These are phyloP conservation scores for Ptychadena robeensis DNA, from an alignment of 2,797 vertebrate genomes.

Conservation along the genomic window DNA sequence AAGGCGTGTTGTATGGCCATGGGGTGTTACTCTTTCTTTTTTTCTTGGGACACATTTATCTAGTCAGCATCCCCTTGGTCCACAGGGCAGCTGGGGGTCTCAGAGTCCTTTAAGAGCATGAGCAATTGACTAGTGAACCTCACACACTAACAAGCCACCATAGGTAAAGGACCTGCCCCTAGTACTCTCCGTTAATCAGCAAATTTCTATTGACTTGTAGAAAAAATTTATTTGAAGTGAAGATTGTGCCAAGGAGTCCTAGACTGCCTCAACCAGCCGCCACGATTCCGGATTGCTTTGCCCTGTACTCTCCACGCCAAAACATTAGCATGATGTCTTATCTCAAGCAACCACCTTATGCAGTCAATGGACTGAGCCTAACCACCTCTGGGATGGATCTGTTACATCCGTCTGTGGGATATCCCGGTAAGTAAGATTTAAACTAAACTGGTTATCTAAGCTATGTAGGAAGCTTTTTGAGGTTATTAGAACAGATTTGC, in stretches of 20 bases:
- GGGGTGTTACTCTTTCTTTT: slow-evolving; percentile 72
- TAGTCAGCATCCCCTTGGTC: slow-evolving; percentile 74
- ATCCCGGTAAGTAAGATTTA: slow-evolving; percentile 85
- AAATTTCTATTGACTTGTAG: slow-evolving; percentile 60
- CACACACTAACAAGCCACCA: slow-evolving; percentile 66
- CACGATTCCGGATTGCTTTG: slow-evolving; percentile 44
- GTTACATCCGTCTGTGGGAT: slow-evolving; percentile 94
- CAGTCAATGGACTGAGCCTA: slow-evolving; percentile 97
- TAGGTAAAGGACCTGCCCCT: slow-evolving; percentile 63
- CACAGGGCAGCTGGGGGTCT: slow-evolving; percentile 76
- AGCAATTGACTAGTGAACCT: slow-evolving; percentile 65
- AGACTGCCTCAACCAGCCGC: neutral
- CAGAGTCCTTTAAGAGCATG: slow-evolving; percentile 74
- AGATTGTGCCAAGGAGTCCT: slow-evolving; percentile 54
- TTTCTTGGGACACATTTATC: slow-evolving; percentile 78
- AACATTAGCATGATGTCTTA: slow-evolving; percentile 99
- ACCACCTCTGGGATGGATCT: slow-evolving; percentile 97
- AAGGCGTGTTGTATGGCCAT: slow-evolving; percentile 79
- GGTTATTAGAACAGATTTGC: neutral
- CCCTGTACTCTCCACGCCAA: slow-evolving; percentile 73
- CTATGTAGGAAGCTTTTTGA: neutral
- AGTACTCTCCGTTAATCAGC: slow-evolving; percentile 65
- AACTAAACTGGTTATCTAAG: neutral
- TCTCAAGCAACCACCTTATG: slow-evolving; percentile 99
- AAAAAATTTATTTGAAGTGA: slow-evolving; percentile 50